Base-by-base conservation (phyloP, 2,797 vertebrate genomes). In the Acanthiza pusilla region DNA sequence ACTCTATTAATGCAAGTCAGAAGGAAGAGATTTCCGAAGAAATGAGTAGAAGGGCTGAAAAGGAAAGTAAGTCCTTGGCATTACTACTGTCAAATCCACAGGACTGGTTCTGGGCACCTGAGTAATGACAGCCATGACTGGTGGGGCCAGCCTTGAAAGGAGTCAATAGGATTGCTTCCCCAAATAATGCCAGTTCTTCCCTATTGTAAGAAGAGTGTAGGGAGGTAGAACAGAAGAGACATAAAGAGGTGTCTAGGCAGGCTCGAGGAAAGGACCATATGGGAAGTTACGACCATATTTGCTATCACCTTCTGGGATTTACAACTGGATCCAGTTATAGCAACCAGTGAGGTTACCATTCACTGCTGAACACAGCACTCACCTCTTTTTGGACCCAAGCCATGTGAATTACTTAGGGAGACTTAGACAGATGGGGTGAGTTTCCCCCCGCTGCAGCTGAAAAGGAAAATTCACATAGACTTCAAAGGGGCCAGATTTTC, bases 401-500 rank as follows among this genome's bases (percentile, higher is more conserved):
- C 40, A 48, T 45, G 20, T 53, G 87, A 86, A 79, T 77, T 83
- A 62, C 66, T 94, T 60, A 61, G 25, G 73, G 38, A 92, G 66
- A 84, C 25, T 75, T 66, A 80, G 60, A 75, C 66, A 88, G 85
- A 78, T 26, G 27, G 82, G 27, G 51, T 73, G 63, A 93, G 79
- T 70, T 43, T 76, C 40, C 42, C 32, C 30, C 27, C 0, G 1
- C 74, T 79, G 51, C 73, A 82, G 40, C 63, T 91, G 86, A 90
- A 88, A 90, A 62, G 67, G 38, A 92, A 72, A 94, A 92, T 75
- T 91, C 93, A 62, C n/a, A 10, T 32, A 54, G 47, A 89, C 66
- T 95, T 95, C 89, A 94, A 94, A 91, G 80, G 32, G 38, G 42
- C 25, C 48, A 90, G 92, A 91, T 88, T 90, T 96, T 84, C 74